Evolutionary conservation across 35 echinoderm and acorn worm species (phyloP).

Genomic region (Patiria miniata): DNA sequence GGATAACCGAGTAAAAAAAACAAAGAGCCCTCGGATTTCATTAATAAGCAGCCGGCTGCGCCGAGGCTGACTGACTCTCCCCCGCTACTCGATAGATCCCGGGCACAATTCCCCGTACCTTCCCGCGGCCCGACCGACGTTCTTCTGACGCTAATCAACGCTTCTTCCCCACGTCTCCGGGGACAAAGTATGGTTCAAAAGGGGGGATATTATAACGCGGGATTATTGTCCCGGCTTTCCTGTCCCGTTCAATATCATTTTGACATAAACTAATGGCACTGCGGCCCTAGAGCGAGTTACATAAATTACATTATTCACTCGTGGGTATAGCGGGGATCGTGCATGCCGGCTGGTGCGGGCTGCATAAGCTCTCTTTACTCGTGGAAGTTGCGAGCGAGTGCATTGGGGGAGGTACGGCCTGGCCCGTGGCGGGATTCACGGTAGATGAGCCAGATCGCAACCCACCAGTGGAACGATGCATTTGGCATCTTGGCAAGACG

Average conservation of each 20-base stretch:
- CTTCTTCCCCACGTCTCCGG: neutral
- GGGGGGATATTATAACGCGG: conserved; percentile 22
- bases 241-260: conserved; percentile 29
- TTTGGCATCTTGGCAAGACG: too few species aligned
- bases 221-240: conserved; percentile 30
- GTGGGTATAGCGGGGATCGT: conserved; percentile 7
- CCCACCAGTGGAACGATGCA: too few species aligned
- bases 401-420: neutral
- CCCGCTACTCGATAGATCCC: neutral
- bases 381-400: neutral
- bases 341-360: neutral
- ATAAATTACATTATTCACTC: conserved; percentile 27
- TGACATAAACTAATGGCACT: conserved; percentile 26
- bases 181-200: conserved; percentile 25
- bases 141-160: conserved; percentile 19
- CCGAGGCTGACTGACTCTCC: neutral
- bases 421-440: neutral
- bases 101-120: neutral
- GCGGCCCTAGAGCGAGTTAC: neutral
- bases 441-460: too few species aligned
- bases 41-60: neutral
- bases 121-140: neutral
- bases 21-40: conserved; percentile 9
- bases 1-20: conserved; percentile 5
- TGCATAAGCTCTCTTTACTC: too few species aligned